phyloP scores from a whole-genome alignment of 2,888 invertebrate genomes.

The Meteorus cinctellus region DNA sequence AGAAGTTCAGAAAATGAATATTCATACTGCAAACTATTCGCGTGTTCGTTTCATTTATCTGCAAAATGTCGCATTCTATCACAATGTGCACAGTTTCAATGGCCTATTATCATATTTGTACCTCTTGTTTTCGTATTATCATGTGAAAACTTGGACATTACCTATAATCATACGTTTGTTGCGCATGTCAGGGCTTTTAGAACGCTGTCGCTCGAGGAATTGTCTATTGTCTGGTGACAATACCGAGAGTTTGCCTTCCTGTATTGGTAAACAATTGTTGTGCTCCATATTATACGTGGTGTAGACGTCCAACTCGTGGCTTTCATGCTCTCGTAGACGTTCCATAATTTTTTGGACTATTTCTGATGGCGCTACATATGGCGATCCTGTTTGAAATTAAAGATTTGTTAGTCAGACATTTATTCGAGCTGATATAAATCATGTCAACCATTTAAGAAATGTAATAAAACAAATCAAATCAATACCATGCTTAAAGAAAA shows the following conservation, averaged over 20 bases:
- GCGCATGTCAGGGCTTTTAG: slow-evolving; percentile 71
- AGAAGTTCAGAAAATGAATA: background rate
- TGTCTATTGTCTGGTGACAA: slow-evolving; percentile 70
- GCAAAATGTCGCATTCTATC: slow-evolving; percentile 3
- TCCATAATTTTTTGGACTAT: slow-evolving; percentile 89
- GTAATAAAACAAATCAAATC: slow-evolving; percentile 35
- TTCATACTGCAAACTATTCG: slow-evolving; percentile 9
- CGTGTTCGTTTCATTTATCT: background rate
- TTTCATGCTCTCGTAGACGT: slow-evolving; percentile 73
- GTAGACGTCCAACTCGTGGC: slow-evolving; percentile 65
- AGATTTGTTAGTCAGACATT: slow-evolving; percentile 36
- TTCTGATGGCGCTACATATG: slow-evolving; percentile 85
- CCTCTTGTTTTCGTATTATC: background rate
- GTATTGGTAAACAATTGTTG: slow-evolving; percentile 50
- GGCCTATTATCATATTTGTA: background rate
- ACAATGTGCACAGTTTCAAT: background rate
- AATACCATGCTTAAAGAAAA: slow-evolving; percentile 35
- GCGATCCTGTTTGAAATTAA: slow-evolving; percentile 78
- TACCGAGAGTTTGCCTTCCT: slow-evolving; percentile 65
- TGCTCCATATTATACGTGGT: slow-evolving; percentile 55
- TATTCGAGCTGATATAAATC: background rate
- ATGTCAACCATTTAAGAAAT: slow-evolving; percentile 31
- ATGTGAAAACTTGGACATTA: slow-evolving; percentile 44
- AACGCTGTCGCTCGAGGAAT: slow-evolving; percentile 68
- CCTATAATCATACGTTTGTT: slow-evolving; percentile 72